Evolutionary conservation across 2,797 vertebrate species (phyloP).

Genomic region (Dromococcyx pavoninus): DNA sequence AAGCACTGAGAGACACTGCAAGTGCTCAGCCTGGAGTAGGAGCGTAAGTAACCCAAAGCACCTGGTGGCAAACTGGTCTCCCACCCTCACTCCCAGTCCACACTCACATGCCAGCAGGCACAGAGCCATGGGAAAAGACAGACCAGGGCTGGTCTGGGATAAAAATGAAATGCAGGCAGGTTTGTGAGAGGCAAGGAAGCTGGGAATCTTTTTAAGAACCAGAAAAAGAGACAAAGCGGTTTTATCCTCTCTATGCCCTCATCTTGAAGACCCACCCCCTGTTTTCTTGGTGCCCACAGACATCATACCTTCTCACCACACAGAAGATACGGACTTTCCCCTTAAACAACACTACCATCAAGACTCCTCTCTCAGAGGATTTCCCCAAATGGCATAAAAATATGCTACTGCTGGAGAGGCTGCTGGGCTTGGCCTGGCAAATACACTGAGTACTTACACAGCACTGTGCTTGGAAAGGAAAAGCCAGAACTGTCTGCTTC

Average conservation of each 20-base stretch:
- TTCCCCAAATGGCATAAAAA: neutral
- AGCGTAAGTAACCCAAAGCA: neutral
- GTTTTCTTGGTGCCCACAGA: neutral
- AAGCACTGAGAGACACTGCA: neutral
- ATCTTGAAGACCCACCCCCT: neutral
- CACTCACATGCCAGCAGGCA: neutral
- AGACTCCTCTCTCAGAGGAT: neutral
- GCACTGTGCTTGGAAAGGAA: neutral
- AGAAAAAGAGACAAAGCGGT: neutral
- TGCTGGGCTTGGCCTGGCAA: neutral
- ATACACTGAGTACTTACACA: neutral
- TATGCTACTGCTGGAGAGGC: neutral
- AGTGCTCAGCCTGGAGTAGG: neutral
- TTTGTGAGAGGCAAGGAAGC: neutral
- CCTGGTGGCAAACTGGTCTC: neutral
- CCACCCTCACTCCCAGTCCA: neutral
- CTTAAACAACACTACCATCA: neutral
- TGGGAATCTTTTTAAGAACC: neutral
- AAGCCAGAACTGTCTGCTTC: neutral
- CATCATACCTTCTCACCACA: neutral
- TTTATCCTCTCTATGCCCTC: neutral
- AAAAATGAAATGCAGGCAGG: neutral
- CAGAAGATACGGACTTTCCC: neutral
- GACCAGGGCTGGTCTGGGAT: neutral
- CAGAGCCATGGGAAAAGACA: neutral